phyloP scores from a whole-genome alignment of 2,888 invertebrate species.

The Caenorhabditis sp. region DNA sequence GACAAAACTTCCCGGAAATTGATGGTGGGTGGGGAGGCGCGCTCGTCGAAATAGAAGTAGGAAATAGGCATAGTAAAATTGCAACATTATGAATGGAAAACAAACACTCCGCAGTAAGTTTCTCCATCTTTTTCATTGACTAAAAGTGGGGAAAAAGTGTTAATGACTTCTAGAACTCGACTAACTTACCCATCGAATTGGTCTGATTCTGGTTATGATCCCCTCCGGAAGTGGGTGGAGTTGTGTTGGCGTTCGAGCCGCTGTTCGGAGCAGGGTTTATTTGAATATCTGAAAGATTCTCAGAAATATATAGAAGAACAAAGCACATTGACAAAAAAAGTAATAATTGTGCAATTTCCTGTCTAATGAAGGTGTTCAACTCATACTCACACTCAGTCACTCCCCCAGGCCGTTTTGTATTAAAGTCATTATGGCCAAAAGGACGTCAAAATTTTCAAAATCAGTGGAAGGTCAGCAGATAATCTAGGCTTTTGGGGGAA shows the following conservation, averaged over 20 bases:
- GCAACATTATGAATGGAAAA: conserved; percentile 62
- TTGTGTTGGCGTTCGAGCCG: conserved; percentile 12
- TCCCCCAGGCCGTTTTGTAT: too few species aligned
- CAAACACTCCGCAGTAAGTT: conserved; percentile 33
- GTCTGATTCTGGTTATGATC: conserved; percentile 20
- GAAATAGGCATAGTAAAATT: conserved; percentile 43
- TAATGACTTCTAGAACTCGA: conserved; percentile 33
- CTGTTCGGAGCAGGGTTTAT: conserved; percentile 33
- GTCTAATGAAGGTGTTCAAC: conserved; percentile 10
- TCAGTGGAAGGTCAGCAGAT: neutral
- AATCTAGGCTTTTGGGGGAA: conserved; percentile 6
- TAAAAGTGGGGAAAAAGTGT: neutral
- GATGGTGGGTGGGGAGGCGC: conserved; percentile 11
- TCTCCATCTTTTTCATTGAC: conserved; percentile 13
- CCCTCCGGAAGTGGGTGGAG: conserved; percentile 13
- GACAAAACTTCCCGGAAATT: conserved; percentile 19
- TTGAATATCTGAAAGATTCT: conserved; percentile 57
- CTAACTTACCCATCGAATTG: conserved; percentile 36
- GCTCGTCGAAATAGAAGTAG: conserved; percentile 20
- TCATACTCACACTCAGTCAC: neutral
- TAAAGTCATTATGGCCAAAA: conserved; percentile 15
- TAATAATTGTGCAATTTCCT: conserved; percentile 3
- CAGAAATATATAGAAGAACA: neutral
- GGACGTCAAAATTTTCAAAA: conserved; percentile 50
- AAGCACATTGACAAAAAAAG: neutral